Evolutionary conservation across 2,888 invertebrate genomes (phyloP).

Genomic region (Aethes cnicana): DNA sequence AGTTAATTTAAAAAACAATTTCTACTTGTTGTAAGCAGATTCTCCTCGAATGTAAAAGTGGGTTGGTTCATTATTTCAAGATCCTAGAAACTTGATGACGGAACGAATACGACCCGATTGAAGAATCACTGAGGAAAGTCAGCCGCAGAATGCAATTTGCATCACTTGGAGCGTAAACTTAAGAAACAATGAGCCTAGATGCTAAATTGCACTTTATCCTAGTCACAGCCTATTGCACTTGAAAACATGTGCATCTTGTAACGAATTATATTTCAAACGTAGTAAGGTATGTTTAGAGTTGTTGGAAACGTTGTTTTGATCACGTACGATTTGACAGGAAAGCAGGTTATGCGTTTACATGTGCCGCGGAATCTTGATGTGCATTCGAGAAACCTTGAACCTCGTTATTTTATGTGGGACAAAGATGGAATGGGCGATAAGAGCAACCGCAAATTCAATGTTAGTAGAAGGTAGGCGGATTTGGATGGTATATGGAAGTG

Average conservation of each 20-base stretch:
- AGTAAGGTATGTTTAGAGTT: constrained; percentile 3
- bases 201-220: not conserved
- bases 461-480: too few relatives aligned
- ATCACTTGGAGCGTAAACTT: constrained; percentile 51
- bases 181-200: not conserved
- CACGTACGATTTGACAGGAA: constrained; percentile 10
- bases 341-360: constrained; percentile 7
- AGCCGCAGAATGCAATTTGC: constrained; percentile 55
- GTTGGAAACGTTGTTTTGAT: not conserved
- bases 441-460: too few relatives aligned
- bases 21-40: too few relatives aligned
- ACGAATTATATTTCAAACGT: constrained; percentile 1
- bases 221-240: not conserved
- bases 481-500: too few relatives aligned
- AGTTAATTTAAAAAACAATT: too few relatives aligned
- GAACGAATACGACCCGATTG: constrained; percentile 46
- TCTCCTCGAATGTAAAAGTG: constrained; percentile 25
- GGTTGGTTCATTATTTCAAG: constrained; percentile 35
- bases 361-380: not conserved
- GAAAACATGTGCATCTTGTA: not conserved
- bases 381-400: not conserved
- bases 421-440: too few relatives aligned
- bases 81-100: constrained; percentile 22
- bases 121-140: constrained; percentile 52
- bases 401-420: not conserved